A percentile compares a stretch with the other conserved stretches of the same genome.
phyloP scores from a whole-genome alignment of 53 echinoderm and acorn worm species.

The Holothuria scabra region DNA sequence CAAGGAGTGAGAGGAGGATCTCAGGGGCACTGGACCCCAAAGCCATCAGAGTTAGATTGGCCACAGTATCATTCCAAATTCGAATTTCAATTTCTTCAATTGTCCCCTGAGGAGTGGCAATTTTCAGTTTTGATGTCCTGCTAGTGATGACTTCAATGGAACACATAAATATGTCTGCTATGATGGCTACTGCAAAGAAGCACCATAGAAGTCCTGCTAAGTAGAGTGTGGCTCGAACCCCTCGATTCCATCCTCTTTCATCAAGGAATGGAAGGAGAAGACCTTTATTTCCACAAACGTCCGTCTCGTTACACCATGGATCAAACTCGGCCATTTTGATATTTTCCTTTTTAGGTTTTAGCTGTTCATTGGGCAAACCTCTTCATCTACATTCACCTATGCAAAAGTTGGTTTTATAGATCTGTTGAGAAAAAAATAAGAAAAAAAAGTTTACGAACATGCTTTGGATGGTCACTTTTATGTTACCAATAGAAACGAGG shows the following conservation, averaged over 20 bases:
- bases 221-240: constrained; percentile 72
- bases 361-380: too few species aligned
- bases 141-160: constrained; percentile 98
- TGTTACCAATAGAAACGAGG: too few species aligned
- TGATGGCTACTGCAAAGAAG: constrained; percentile 87
- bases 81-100: constrained; percentile 89
- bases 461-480: too few species aligned
- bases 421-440: too few species aligned
- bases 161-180: constrained; percentile 95
- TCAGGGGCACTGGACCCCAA: constrained; percentile 93
- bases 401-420: too few species aligned
- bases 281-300: constrained; percentile 58
- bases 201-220: constrained; percentile 80
- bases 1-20: constrained; percentile 88
- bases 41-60: constrained; percentile 94
- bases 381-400: too few species aligned
- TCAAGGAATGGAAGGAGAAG: constrained; percentile 73
- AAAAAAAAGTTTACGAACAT: too few species aligned
- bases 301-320: constrained; percentile 12
- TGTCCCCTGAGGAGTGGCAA: constrained; percentile 75
- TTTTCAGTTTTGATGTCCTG: constrained; percentile 66
- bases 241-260: constrained; percentile 78
- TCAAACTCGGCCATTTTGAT: neutral
- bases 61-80: constrained; percentile 96
- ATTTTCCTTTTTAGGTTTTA: too few species aligned